A percentile compares a stretch with the other conserved stretches of the same genome.
These are phyloP conservation scores for Papilio aristodemus DNA, from an alignment of 1,140 invertebrate species.

Conservation along the genomic window DNA sequence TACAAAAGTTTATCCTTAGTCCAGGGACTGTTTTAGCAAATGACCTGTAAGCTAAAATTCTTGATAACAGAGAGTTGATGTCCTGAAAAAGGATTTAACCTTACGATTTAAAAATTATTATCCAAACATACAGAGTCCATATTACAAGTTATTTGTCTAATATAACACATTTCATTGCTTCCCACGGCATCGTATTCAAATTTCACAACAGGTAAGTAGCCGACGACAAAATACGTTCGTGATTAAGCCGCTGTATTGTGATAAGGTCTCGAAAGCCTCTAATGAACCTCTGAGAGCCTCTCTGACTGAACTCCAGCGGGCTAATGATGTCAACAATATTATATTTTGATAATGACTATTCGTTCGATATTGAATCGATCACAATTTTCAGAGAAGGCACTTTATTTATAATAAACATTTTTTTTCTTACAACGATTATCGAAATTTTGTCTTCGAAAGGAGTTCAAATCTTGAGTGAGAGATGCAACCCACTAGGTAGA, in stretches of 20 bases:
- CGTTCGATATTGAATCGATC: background rate
- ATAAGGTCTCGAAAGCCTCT: slow-evolving; percentile 8
- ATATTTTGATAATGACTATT: too few species aligned
- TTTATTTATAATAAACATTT: background rate
- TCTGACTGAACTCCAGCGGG: background rate
- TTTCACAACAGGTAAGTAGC: slow-evolving; percentile 9
- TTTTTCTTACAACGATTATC: too few species aligned
- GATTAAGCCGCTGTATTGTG: slow-evolving; percentile 28
- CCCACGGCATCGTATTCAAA: background rate
- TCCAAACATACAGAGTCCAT: background rate
- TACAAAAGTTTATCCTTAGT: too few species aligned
- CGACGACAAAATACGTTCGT: slow-evolving; percentile 16
- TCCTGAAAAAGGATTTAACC: too few species aligned
- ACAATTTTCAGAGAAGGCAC: background rate
- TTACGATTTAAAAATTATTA: too few species aligned
- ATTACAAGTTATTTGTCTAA: background rate
- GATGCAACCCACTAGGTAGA: too few species aligned
- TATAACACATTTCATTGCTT: background rate
- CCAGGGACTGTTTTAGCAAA: too few species aligned
- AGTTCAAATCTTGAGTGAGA: too few species aligned
- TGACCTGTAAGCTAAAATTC: too few species aligned
- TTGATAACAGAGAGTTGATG: too few species aligned
- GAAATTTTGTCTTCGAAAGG: too few species aligned
- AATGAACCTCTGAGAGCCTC: slow-evolving; percentile 20
- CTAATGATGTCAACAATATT: background rate